Conservation (phyloP, 2,113 vertebrate species). For the Poicephalus gulielmi region DNA sequence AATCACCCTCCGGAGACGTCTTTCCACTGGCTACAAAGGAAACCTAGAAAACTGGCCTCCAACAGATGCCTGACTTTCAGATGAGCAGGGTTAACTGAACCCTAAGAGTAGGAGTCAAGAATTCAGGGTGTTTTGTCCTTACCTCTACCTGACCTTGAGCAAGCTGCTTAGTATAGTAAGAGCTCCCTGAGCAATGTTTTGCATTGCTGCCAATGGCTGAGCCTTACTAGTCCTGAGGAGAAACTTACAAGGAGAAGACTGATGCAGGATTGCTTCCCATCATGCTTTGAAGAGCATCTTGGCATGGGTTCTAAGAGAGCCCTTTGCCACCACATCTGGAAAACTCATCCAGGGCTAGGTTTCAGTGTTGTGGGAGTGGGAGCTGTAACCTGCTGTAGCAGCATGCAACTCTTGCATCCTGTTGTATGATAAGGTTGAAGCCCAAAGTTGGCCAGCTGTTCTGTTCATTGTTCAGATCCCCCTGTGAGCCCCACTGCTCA, state of each 20-base stretch:
- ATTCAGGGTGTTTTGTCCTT: conserved; percentile 29
- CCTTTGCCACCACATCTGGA: neutral
- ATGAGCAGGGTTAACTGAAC: conserved; percentile 22
- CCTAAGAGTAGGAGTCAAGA: conserved; percentile 25
- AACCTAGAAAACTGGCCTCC: neutral
- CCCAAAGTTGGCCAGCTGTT: neutral
- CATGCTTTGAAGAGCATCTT: neutral
- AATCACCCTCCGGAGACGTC: conserved; percentile 19
- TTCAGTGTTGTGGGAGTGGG: neutral
- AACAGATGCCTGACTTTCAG: conserved; percentile 16
- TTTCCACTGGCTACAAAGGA: neutral
- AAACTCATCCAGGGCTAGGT: neutral
- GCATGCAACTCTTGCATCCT: rapidly evolving
- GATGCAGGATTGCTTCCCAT: neutral
- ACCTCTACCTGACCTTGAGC: conserved; percentile 22
- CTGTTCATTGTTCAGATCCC: neutral
- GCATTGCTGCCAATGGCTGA: neutral
- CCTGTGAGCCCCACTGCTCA: neutral
- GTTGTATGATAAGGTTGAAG: rapidly evolving
- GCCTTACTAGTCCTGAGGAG: neutral
- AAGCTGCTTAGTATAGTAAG: neutral
- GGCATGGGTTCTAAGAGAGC: neutral
- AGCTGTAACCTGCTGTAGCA: rapidly evolving
- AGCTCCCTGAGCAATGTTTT: neutral
- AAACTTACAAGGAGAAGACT: neutral